phyloP scores from a whole-genome alignment of 2,888 invertebrate species.

The Caenorhabditis sulstoni region DNA sequence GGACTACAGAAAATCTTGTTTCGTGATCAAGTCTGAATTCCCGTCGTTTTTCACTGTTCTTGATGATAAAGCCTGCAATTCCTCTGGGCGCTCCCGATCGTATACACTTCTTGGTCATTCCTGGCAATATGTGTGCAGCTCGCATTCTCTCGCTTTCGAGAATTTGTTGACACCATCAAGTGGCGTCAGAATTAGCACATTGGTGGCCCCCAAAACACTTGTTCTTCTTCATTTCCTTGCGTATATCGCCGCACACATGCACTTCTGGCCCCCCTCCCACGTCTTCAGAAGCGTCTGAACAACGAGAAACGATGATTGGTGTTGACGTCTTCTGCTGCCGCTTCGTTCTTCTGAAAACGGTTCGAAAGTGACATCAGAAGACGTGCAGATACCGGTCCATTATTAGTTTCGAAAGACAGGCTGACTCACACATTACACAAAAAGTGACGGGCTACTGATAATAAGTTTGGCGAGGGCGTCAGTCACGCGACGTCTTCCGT shows the following conservation, averaged over 20 bases:
- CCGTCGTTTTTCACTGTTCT: too few relatives aligned
- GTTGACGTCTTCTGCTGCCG: background rate
- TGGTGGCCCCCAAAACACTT: slow-evolving; percentile 9
- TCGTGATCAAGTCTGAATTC: too few relatives aligned
- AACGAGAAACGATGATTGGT: slow-evolving; percentile 7
- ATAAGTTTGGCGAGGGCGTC: too few relatives aligned
- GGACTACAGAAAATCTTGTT: too few relatives aligned
- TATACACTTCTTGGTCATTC: slow-evolving; percentile 7
- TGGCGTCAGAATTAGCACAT: slow-evolving; percentile 16
- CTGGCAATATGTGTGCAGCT: slow-evolving; percentile 12
- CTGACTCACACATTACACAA: too few relatives aligned
- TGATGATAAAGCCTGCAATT: slow-evolving; percentile 10
- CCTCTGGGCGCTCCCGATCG: background rate
- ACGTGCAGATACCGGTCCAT: too few relatives aligned
- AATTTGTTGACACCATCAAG: slow-evolving; percentile 17
- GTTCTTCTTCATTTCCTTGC: background rate
- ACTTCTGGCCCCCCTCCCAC: background rate
- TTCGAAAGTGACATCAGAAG: slow-evolving; percentile 8
- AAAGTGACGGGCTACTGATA: too few relatives aligned
- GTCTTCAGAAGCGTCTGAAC: background rate
- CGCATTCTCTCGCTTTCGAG: background rate
- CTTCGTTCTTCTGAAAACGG: background rate
- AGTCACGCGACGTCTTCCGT: too few relatives aligned
- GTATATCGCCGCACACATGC: background rate
- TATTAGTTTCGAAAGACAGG: too few relatives aligned